Base-by-base conservation (phyloP, 2,888 invertebrate species). In the Junonia oenone region DNA sequence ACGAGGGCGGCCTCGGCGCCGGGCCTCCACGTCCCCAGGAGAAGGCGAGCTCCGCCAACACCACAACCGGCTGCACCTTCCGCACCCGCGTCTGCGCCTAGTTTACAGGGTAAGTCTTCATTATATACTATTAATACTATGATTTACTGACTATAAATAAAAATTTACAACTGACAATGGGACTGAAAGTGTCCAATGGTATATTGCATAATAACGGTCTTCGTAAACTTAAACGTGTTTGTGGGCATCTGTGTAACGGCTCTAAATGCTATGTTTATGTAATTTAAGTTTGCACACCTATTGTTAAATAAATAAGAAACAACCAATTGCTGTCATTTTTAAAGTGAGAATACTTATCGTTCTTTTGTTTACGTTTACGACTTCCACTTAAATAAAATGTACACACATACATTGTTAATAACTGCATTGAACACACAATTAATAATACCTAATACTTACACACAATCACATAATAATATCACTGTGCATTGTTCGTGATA, bases 1-100 rank as follows among this genome's bases (percentile, higher is more conserved):
- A 95, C 95, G 65, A 89, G 96, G 29, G 94, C 95, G 0, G 93
- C 94, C 6, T 95, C 94, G 14, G 94, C 95, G 0, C 94, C 95
- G 1, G 95, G 95, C 0, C 87, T 96, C 33, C 95, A 95, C 64
- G 93, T 92, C 31, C 93, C 92, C 61, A 91, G 92, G 65, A 93
- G 93, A 68, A 90, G 88, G 63, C 85, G 90, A 64, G 92, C 90
- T 19, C 82, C 83, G 51, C 89, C 76, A 33, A 76, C 71, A 60
- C 85, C 77, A 54, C 83, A 76, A 64, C 86, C 70, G 65, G 88
- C 91, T 8, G 68, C 82, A 2, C 85, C 88, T 0, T 79, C 87
- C 1, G 86, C 88, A 1, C 85, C 88, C 0, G 83, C 87, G 0
- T 84, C 89, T 0, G 83, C 90, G 60, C 87, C 88, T 64, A 86